Conservation (phyloP, 2,113 vertebrate species). For the Archilochus colubris region DNA sequence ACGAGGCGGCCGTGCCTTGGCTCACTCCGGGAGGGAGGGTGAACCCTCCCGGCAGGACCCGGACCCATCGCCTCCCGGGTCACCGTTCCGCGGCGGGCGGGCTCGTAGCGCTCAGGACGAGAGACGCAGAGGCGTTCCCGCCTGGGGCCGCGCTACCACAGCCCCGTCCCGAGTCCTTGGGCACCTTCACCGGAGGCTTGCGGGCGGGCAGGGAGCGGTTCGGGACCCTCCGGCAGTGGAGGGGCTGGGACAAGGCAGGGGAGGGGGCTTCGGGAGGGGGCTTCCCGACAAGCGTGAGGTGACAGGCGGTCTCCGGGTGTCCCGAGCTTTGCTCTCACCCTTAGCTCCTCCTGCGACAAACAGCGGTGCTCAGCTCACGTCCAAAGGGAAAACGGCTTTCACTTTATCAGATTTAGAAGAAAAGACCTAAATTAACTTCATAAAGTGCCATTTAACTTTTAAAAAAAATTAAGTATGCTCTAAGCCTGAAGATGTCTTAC, state of each 20-base stretch:
- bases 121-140: neutral
- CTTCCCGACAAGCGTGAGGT: accelerated
- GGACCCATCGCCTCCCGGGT: no score
- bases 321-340: neutral
- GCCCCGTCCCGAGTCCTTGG: no score
- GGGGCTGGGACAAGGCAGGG: no score
- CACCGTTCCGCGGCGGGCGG: neutral
- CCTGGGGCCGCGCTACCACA: neutral
- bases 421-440: neutral
- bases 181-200: neutral
- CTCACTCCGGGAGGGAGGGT: neutral
- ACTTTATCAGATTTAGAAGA: no score
- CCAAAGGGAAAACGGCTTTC: accelerated
- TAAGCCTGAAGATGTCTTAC: neutral
- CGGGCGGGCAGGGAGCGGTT: neutral
- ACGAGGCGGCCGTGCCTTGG: neutral
- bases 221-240: neutral
- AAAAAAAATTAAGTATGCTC: accelerated
- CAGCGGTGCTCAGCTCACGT: accelerated
- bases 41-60: no score
- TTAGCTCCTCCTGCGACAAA: neutral
- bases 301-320: accelerated
- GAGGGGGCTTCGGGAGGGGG: accelerated
- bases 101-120: neutral
- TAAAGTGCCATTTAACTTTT: neutral